Evolutionary conservation across 2,888 invertebrate species (phyloP).

Genomic region (Noctua comes): DNA sequence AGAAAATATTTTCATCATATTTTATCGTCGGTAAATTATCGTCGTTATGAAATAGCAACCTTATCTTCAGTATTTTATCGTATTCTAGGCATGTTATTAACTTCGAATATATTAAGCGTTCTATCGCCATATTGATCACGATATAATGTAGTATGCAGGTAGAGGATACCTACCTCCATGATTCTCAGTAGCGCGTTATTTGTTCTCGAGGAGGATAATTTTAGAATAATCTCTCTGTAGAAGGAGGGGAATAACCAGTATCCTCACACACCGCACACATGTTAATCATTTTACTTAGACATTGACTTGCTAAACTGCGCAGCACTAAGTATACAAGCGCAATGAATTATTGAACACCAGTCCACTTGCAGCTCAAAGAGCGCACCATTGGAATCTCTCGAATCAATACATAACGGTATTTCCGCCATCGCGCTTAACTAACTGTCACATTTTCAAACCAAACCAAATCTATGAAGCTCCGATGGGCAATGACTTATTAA

Average conservation of each 20-base stretch:
- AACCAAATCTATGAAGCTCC: slow-evolving; percentile 61
- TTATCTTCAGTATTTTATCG: slow-evolving; percentile 44
- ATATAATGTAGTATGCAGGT: not conserved
- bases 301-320: slow-evolving; percentile 57
- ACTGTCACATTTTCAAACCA: slow-evolving; percentile 42
- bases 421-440: slow-evolving; percentile 13
- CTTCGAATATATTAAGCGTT: slow-evolving; percentile 22
- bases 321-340: slow-evolving; percentile 25
- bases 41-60: slow-evolving; percentile 28
- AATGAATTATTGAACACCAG: slow-evolving; percentile 56
- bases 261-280: slow-evolving; percentile 32
- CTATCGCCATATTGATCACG: slow-evolving; percentile 18
- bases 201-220: slow-evolving; percentile 42
- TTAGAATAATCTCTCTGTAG: slow-evolving; percentile 35
- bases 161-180: slow-evolving; percentile 26
- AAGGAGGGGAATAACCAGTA: slow-evolving; percentile 44
- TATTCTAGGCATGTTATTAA: slow-evolving; percentile 13
- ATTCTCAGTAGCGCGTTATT: slow-evolving; percentile 45
- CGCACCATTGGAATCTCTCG: slow-evolving; percentile 31
- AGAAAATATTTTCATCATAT: slow-evolving; percentile 23
- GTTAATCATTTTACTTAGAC: slow-evolving; percentile 35
- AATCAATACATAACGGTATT: slow-evolving; percentile 29
- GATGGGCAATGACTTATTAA: slow-evolving; percentile 46
- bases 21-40: not conserved
- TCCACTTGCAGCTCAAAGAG: slow-evolving; percentile 25